Evolutionary conservation across 1,140 invertebrate genomes (phyloP).

Genomic region (Drosophila triauraria): DNA sequence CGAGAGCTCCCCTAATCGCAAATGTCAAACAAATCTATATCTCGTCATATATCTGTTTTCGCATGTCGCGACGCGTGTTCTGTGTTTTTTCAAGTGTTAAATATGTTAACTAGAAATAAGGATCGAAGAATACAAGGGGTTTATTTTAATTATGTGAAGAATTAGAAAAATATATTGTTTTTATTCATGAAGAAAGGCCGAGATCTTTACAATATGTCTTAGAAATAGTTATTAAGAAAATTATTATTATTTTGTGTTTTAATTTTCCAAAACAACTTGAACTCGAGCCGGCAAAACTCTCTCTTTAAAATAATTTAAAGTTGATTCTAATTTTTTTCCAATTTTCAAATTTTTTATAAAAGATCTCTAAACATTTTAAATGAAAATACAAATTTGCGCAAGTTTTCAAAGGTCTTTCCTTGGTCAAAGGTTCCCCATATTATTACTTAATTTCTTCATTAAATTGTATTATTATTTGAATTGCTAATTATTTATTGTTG

Average conservation of each 20-base stretch:
- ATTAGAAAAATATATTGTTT: too few relatives aligned
- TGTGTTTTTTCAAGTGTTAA: conserved; percentile 10
- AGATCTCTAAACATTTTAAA: too few relatives aligned
- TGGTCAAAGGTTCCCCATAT: not conserved
- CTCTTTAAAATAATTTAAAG: too few relatives aligned
- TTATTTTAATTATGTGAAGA: not conserved
- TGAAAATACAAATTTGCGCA: too few relatives aligned
- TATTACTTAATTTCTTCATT: not conserved
- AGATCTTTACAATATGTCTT: not conserved
- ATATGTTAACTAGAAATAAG: not conserved
- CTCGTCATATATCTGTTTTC: conserved; percentile 9
- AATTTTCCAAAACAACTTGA: too few relatives aligned
- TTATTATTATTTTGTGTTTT: too few relatives aligned
- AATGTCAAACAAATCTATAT: conserved; percentile 17
- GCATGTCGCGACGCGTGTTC: not conserved
- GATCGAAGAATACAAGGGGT: not conserved
- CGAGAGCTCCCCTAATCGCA: conserved; percentile 6
- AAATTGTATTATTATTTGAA: not conserved
- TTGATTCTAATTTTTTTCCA: too few relatives aligned
- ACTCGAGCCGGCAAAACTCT: too few relatives aligned
- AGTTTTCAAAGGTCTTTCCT: too few relatives aligned
- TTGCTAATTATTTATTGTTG: not conserved
- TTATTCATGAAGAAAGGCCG: too few relatives aligned
- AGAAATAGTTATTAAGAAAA: too few relatives aligned
- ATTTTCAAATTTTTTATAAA: too few relatives aligned